Conservation (phyloP, 2,888 invertebrate species). For the Polymixis lichenea region DNA sequence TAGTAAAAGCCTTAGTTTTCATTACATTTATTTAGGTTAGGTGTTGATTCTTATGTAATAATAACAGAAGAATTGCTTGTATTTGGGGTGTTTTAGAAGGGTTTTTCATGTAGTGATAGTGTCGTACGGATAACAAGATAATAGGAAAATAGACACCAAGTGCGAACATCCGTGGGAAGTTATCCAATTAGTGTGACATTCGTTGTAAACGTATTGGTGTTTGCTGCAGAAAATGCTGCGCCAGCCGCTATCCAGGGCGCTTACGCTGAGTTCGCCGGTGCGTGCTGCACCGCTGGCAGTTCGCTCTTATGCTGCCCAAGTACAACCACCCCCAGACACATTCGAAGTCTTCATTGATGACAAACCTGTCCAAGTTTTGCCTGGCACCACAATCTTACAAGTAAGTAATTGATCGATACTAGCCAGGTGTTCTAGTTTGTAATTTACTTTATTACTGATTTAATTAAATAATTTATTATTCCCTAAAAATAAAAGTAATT, state of each 20-base stretch:
- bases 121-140: not conserved
- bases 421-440: not conserved
- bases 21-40: slow-evolving; percentile 82
- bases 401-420: slow-evolving; percentile 83
- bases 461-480: not conserved
- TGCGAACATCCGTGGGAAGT: slow-evolving; percentile 18
- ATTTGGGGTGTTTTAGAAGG: slow-evolving; percentile 61
- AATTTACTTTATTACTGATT: not conserved
- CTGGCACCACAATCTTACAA: slow-evolving; percentile 99
- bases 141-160: not conserved
- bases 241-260: slow-evolving; percentile 93
- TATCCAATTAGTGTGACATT: slow-evolving; percentile 50
- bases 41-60: slow-evolving; percentile 88
- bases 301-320: slow-evolving; percentile 87
- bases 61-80: slow-evolving; percentile 80
- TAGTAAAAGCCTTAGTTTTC: slow-evolving; percentile 22
- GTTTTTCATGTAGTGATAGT: slow-evolving; percentile 28
- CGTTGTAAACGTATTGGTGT: slow-evolving; percentile 68
- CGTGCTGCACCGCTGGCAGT: slow-evolving; percentile 84
- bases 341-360: slow-evolving; percentile 99
- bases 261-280: slow-evolving; percentile 87
- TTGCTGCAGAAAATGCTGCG: slow-evolving; percentile 93
- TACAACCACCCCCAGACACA: slow-evolving; percentile 92
- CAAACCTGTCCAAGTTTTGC: slow-evolving; percentile 97
- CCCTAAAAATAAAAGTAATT: not conserved